Evolutionary conservation across 2,797 vertebrate genomes (phyloP).

Genomic region (Discoglossus pictus): DNA sequence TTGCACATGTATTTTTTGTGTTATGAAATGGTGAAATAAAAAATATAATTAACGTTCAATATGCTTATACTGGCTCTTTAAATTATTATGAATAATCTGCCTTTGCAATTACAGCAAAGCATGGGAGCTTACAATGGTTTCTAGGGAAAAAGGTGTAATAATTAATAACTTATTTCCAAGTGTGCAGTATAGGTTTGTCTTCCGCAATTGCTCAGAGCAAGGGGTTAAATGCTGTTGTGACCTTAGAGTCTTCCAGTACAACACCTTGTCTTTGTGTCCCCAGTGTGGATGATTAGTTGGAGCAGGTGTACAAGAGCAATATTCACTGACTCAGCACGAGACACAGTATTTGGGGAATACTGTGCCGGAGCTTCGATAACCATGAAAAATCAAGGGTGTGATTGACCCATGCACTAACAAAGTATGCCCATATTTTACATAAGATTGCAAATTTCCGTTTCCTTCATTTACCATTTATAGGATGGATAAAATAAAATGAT

Average conservation of each 20-base stretch:
- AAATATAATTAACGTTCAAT: too few relatives aligned
- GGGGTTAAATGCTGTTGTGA: constrained; percentile 34
- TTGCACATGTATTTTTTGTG: too few relatives aligned
- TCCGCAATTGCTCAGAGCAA: constrained; percentile 19
- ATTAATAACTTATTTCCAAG: too few relatives aligned
- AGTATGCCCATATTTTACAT: constrained; percentile 27
- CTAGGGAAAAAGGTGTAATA: too few relatives aligned
- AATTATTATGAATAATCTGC: too few relatives aligned
- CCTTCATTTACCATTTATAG: constrained; percentile 13
- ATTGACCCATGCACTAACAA: constrained; percentile 24
- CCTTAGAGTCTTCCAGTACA: constrained; percentile 30
- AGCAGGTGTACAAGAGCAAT: constrained; percentile 40
- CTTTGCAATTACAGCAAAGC: too few relatives aligned
- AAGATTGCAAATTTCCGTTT: constrained; percentile 22
- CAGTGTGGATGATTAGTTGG: constrained; percentile 39
- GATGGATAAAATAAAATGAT: constrained; percentile 21
- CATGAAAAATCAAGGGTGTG: constrained; percentile 35
- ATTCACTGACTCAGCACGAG: constrained; percentile 42
- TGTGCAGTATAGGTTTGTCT: background rate
- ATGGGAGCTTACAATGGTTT: too few relatives aligned
- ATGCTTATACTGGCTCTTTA: too few relatives aligned
- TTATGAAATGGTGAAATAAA: too few relatives aligned
- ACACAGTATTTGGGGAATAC: constrained; percentile 25
- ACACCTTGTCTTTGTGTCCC: constrained; percentile 30
- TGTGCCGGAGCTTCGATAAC: constrained; percentile 38